Conservation (phyloP, 2,113 vertebrate species). For the Neotragus pygmaeus region DNA sequence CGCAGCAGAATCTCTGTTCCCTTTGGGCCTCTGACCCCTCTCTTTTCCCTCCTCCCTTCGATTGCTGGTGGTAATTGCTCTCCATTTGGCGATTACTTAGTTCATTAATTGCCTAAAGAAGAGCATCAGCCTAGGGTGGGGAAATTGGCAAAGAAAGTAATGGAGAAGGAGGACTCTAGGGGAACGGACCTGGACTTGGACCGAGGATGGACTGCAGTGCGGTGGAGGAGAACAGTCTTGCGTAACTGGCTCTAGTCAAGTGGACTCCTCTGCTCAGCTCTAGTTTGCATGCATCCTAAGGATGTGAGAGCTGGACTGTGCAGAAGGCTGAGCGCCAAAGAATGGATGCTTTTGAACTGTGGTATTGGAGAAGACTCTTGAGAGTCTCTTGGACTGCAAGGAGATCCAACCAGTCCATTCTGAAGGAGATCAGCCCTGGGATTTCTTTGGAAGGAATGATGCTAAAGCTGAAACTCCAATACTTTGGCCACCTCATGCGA, state of each 20-base stretch:
- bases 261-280: not conserved
- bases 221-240: not conserved
- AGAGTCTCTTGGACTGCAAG: too few relatives aligned
- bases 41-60: not conserved
- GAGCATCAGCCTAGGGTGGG: not conserved
- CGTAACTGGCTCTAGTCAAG: not conserved
- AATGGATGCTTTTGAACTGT: too few relatives aligned
- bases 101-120: conserved; percentile 56
- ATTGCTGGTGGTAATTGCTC: conserved; percentile 4
- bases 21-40: not conserved
- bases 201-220: not conserved
- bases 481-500: too few relatives aligned
- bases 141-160: conserved; percentile 12
- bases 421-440: too few relatives aligned
- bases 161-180: not conserved
- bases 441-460: too few relatives aligned
- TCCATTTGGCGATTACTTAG: conserved; percentile 54
- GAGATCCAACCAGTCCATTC: too few relatives aligned
- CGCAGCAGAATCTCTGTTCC: not conserved
- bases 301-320: too few relatives aligned
- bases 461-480: too few relatives aligned
- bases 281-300: not conserved
- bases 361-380: too few relatives aligned
- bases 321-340: too few relatives aligned
- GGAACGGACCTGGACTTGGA: not conserved